phyloP scores from a whole-genome alignment of 2,113 vertebrate genomes.

The Candoia aspera region DNA sequence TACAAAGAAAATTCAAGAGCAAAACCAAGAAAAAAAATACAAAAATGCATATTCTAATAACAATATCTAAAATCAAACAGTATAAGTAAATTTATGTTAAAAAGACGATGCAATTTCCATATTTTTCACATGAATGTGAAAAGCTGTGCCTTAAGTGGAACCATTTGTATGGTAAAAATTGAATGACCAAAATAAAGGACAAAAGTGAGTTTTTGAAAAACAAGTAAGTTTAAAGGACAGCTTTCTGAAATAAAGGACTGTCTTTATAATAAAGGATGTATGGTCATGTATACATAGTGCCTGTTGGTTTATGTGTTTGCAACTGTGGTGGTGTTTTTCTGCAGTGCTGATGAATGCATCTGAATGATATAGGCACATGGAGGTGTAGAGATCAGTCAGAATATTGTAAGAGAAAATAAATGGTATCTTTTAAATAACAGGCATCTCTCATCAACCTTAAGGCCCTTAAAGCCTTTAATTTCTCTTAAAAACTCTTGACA shows the following conservation, averaged over 20 bases:
- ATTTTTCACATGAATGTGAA: background rate
- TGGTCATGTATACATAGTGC: background rate
- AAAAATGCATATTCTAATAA: background rate
- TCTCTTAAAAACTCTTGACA: background rate
- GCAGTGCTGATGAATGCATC: background rate
- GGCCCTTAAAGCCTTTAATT: background rate
- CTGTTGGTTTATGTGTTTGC: background rate
- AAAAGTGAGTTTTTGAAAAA: background rate
- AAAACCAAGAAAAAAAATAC: background rate
- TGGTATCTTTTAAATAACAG: background rate
- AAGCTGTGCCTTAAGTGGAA: background rate
- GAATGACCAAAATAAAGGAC: background rate
- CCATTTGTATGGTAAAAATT: background rate
- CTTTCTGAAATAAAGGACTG: background rate
- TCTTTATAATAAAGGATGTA: background rate
- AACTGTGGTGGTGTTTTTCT: background rate
- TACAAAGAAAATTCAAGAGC: background rate
- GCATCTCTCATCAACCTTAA: too few species aligned
- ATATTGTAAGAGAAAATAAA: background rate
- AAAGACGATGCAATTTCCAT: background rate
- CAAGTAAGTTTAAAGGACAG: background rate
- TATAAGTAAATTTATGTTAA: background rate
- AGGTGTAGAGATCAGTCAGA: background rate
- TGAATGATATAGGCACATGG: background rate
- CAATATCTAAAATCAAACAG: background rate